phyloP scores from a whole-genome alignment of 2,113 vertebrate genomes.

The Pipra filicauda region DNA sequence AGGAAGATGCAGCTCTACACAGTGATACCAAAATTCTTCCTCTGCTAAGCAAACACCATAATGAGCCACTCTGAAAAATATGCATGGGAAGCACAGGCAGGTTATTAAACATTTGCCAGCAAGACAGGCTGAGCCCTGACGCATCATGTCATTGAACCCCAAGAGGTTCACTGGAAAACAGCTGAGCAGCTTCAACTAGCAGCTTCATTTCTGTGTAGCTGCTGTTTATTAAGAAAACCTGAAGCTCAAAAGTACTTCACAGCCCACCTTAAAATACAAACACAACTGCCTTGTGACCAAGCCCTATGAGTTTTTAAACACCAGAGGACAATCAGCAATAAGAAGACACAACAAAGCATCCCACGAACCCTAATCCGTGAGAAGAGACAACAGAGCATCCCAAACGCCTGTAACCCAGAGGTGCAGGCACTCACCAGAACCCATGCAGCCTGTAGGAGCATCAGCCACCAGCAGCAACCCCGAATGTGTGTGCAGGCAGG shows the following conservation, averaged over 20 bases:
- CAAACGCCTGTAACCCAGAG: accelerated
- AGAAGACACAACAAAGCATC: not conserved
- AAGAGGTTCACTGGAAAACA: not conserved
- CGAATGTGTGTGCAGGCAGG: not conserved
- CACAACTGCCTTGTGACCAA: not conserved
- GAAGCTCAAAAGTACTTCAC: not conserved
- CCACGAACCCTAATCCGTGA: accelerated
- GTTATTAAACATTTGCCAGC: not conserved
- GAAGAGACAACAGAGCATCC: not conserved
- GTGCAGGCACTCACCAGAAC: conserved; percentile 11
- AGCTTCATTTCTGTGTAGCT: not conserved
- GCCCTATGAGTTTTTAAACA: not conserved
- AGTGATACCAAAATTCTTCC: not conserved
- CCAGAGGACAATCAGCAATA: not conserved
- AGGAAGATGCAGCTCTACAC: not conserved
- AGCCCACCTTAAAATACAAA: not conserved
- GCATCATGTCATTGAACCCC: not conserved
- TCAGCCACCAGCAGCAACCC: not conserved
- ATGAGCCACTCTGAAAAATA: not conserved
- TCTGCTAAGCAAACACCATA: not conserved
- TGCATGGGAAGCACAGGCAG: not conserved
- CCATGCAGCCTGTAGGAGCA: not conserved
- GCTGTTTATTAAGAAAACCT: not conserved
- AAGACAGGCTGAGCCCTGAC: not conserved
- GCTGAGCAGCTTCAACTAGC: not conserved